Conservation (phyloP, 2,888 invertebrate genomes). For the Laspeyria flexula region DNA sequence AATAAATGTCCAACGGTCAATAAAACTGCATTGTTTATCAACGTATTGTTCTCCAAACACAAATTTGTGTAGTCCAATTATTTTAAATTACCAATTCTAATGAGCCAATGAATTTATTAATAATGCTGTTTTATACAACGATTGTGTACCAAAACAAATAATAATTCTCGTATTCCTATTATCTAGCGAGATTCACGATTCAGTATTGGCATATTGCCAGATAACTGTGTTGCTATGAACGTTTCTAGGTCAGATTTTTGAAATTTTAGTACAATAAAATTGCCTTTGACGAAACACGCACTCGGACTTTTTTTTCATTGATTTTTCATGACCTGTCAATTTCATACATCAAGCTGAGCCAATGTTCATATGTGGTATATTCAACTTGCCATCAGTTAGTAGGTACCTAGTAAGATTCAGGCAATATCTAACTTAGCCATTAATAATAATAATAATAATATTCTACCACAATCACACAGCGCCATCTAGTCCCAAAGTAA, state of each 20-base stretch:
- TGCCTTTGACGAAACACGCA: no score
- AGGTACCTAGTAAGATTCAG: no score
- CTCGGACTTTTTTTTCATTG: no score
- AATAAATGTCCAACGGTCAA: no score
- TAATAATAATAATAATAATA: no score
- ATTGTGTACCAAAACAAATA: conserved; percentile 6
- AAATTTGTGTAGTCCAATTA: background rate
- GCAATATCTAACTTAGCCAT: no score
- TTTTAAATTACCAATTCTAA: conserved; percentile 1
- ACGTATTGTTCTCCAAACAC: background rate
- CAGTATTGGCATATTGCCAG: conserved; percentile 1
- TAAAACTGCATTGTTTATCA: background rate
- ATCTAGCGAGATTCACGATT: background rate
- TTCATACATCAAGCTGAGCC: no score
- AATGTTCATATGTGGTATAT: no score
- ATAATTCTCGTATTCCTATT: conserved; percentile 8
- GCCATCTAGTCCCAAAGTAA: no score
- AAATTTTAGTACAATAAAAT: background rate
- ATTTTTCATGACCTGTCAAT: no score
- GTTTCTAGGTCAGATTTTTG: background rate
- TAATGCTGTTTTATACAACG: background rate
- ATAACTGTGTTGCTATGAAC: background rate
- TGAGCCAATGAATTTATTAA: background rate
- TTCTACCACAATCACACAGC: no score
- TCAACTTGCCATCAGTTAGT: no score